Evolutionary conservation across 2,113 vertebrate species (phyloP).

Genomic region (Sylvia atricapilla): DNA sequence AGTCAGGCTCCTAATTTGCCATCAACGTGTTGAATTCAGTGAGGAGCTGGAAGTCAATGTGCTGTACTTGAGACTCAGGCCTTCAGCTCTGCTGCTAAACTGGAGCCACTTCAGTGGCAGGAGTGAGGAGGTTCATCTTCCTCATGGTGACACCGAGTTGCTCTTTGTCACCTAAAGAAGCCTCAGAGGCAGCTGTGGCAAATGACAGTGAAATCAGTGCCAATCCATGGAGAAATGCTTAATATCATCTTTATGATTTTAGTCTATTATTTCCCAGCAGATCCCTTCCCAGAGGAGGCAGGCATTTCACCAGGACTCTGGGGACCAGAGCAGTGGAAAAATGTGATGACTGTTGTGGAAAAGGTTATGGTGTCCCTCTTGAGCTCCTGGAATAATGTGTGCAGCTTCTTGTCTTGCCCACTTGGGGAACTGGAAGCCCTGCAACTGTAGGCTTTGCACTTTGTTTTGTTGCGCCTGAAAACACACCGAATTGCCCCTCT

Average conservation of each 20-base stretch:
- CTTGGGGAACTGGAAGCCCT: background rate
- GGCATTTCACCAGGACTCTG: background rate
- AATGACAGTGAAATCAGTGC: background rate
- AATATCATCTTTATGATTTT: background rate
- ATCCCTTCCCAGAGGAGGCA: background rate
- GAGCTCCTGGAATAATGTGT: background rate
- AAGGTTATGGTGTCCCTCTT: background rate
- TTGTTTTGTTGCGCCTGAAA: background rate
- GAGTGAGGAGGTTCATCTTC: background rate
- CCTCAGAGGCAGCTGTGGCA: background rate
- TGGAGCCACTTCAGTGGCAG: background rate
- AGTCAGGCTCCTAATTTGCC: conserved; percentile 25
- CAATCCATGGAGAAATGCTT: background rate
- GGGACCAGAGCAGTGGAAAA: background rate
- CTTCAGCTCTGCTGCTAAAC: background rate
- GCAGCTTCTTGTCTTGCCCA: background rate
- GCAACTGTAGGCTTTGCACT: background rate
- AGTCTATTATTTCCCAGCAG: background rate
- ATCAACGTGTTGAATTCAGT: background rate
- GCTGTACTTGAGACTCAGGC: background rate
- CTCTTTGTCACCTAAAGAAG: background rate
- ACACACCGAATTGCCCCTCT: background rate
- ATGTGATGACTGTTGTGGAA: background rate
- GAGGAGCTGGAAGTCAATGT: background rate
- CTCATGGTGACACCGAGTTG: background rate